Evolutionary conservation across 2,113 vertebrate genomes (phyloP), one percentile per base, ranked within the genome.

Genomic region (Chlamydotis undulata): DNA sequence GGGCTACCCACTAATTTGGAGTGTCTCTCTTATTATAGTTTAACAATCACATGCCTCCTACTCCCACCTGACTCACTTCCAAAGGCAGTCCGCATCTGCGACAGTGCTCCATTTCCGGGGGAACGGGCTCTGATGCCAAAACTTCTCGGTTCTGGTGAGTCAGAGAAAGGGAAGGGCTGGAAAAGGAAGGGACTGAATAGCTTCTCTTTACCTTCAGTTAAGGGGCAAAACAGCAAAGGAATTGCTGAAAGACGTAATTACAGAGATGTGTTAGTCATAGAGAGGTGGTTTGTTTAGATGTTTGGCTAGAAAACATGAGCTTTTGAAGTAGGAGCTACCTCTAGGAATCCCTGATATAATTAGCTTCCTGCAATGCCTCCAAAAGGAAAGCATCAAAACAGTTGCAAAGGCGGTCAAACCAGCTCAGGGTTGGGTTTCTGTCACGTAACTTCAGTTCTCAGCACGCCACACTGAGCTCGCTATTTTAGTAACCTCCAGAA

Each of bases 41-140:
- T 8, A 89, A 87, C 63, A 89, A 85, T 70, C 45, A 3, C 37
- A 24, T 2, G 15, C 94, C 92, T 94, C 83, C 83, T 80, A 79
- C 94, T 93, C 37, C 22, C 69, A 21, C 73, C 19, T 96, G 91
- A 92, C 59, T 92, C 83, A 43, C 47, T 90, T 52, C 41, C 74
- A 55, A 52, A 93, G 63, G 23, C 75, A 73, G 39, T 31, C 41
- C 1, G 2, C 45, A 68, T 14, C 80, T 70, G 9, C 0, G 0
- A 53, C 82, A 88, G 45, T 1, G 0, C 55, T 88, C 23, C 24
- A 2, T 21, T 84, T 65, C 78, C 3, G 3, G 14, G n/a, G 75
- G 52, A 45, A 14, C 13, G 76, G 60, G 73, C 53, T 43, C 60
- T 8, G 52, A 35, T 78, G 50, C 8, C 23, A 28, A 17, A 68